Evolutionary conservation across 2,888 invertebrate genomes (phyloP), one percentile per base, ranked within the genome.

Genomic region (Gasteruption jaculator): DNA sequence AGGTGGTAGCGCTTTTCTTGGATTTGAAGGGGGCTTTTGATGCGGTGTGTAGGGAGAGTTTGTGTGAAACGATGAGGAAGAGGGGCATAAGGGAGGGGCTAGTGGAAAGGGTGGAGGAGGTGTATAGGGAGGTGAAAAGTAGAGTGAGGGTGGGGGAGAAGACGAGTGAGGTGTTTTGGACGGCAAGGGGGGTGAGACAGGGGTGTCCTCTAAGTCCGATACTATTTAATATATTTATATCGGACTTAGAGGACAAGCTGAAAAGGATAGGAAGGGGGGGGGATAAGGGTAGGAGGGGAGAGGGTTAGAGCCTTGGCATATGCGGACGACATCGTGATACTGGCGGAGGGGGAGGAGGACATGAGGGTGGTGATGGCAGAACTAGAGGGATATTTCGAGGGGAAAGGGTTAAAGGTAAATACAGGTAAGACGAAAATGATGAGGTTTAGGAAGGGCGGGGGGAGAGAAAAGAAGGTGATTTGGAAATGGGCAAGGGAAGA

Each of bases 21-120:
- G 38, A 41, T 11, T 22, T 41, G 10, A 41, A 26, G 38, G 41
- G 37, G 10, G 41, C 24, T 4, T 41, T 41, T 14, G 38, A 41
- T 22, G 20, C 38, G 10, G 38, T 41, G 25, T 11, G 39, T 11
- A 41, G 38, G 20, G 16, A 16, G n/a, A 20, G 10, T 7, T 12
- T 41, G 25, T 12, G 12, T 20, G 22, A 39, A 18, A 16, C 14
- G n/a, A 7, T 41, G 37, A 8, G 16, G 38, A 20, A 20, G 5
- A 41, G 18, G 24, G 38, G 38, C 5, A 21, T 39, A 4, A 22
- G 24, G 12, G 20, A 15, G 20, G 4, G 21, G 4, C 5, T 7
- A 12, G 11, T 7, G 12, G 30, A 36, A 36, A 36, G 29, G 10
- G 11, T 38, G 10, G 12, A 16, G 6, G 26, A 37, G 7, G 36